Evolutionary conservation across 2,113 vertebrate genomes (phyloP), one percentile per base, ranked within the genome.

Genomic region (Sula dactylatra): DNA sequence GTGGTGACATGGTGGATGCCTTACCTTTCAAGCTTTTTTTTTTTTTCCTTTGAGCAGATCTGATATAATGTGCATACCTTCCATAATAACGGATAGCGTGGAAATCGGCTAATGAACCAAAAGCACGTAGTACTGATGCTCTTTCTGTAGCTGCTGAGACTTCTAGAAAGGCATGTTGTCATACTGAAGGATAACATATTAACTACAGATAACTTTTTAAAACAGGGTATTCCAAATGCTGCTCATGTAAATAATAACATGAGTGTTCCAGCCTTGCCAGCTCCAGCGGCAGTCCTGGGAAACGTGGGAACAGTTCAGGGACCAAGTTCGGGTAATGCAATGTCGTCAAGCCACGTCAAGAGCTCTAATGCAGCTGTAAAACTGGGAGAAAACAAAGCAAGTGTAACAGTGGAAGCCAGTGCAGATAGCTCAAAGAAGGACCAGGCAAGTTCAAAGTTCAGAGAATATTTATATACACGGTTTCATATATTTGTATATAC

Each of bases 391-490:
- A 98, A 97, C 97, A 99, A 98, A 98, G 98, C 97, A 96, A 98
- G 92, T 88, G 97, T 98, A 52, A 98, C 98, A 11, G 98, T 98
- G 97, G 98, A 98, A 98, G 99, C 98, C 97, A 99, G 98, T 45
- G 98, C 99, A 56, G 99, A 99, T 98, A 99, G 99, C 98, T 99
- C 99, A 9, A 99, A 99, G 98, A 99, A 99, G 95, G 99, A 99
- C 97, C 99, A 99, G 99, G 99, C 98, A 98, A 97, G 98, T 97
- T 95, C 95, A 86, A 95, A 93, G 92, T 94, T 94, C 80, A 96
- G 70, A 93, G 59, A 84, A 16, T 91, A 34, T 59, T 56, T 49
- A 31, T 66, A 42, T 62, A 31, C 55, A 65, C 25, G 0, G 4
- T 5, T 32, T 64, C 54, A 16, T 58, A 45, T 66, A 45, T 61